phyloP scores from a whole-genome alignment of 2,797 vertebrate genomes.

The Streptopelia turtur region DNA sequence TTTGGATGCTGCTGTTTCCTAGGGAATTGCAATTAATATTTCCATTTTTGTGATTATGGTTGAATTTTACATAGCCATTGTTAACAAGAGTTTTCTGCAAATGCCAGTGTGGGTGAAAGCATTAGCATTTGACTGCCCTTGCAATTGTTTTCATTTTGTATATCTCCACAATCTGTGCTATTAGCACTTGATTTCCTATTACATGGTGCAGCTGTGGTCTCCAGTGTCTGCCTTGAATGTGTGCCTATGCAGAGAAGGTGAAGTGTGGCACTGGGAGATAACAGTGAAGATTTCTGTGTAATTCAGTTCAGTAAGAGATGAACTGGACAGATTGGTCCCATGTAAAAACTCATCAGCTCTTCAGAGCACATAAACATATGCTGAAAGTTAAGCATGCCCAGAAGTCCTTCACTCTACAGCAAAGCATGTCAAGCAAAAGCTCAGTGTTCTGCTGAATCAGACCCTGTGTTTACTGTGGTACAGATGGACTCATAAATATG shows the following conservation, averaged over 20 bases:
- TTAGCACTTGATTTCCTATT: conserved; percentile 18
- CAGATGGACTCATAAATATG: conserved; percentile 39
- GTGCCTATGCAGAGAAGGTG: not conserved
- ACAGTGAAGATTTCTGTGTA: not conserved
- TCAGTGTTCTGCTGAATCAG: conserved; percentile 20
- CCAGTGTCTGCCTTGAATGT: not conserved
- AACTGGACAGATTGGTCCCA: not conserved
- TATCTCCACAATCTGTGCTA: not conserved
- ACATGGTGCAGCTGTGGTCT: not conserved
- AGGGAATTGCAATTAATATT: not conserved
- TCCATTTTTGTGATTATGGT: not conserved
- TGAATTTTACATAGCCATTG: not conserved
- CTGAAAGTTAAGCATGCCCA: conserved; percentile 13
- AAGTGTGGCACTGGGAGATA: not conserved
- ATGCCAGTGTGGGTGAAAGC: not conserved
- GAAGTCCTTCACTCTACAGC: not conserved
- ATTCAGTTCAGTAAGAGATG: not conserved
- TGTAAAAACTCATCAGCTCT: conserved; percentile 1
- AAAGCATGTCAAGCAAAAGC: not conserved
- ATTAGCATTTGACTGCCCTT: not conserved
- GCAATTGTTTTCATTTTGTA: not conserved
- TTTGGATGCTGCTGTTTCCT: not conserved
- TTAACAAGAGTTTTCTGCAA: not conserved
- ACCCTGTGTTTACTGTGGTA: not conserved
- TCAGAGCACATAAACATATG: not conserved